These are phyloP conservation scores for Trematocara zebra DNA, from an alignment of 2,113 vertebrate genomes.

Conservation along the genomic window DNA sequence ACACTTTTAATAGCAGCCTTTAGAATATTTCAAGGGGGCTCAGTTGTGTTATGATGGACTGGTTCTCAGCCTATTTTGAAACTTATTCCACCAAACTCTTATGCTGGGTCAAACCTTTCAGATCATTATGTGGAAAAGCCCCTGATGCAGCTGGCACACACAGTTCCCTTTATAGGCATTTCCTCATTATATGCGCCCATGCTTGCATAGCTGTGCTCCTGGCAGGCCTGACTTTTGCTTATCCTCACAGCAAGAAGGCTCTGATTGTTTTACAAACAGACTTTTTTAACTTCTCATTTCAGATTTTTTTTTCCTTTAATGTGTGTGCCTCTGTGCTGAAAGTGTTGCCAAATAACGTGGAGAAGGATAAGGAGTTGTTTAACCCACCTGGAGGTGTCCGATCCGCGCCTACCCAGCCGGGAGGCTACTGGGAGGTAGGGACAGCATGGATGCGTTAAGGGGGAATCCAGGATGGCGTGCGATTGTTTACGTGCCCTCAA, in stretches of 20 bases:
- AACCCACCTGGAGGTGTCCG: conserved; percentile 7
- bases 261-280: not conserved
- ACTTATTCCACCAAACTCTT: not conserved
- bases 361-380: not conserved
- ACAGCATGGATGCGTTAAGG: not conserved
- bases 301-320: not conserved
- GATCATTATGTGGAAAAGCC: conserved; percentile 1
- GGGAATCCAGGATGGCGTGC: conserved; percentile 25
- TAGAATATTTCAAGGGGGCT: not conserved
- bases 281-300: not conserved
- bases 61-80: not conserved
- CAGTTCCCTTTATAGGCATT: conserved; percentile 45
- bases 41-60: not conserved
- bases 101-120: not conserved
- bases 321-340: not conserved
- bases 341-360: not conserved
- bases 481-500: conserved; percentile 11
- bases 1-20: conserved; percentile 8
- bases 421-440: conserved; percentile 10
- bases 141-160: conserved; percentile 36
- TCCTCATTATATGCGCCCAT: conserved; percentile 51
- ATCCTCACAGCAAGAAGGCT: not conserved
- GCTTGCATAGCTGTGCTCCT: conserved; percentile 14
- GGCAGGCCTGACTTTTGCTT: not conserved
- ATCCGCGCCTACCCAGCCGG: conserved; percentile 5